These are phyloP conservation scores for Pomatostomus ruficeps DNA, from an alignment of 2,113 vertebrate species.

Conservation along the genomic window DNA sequence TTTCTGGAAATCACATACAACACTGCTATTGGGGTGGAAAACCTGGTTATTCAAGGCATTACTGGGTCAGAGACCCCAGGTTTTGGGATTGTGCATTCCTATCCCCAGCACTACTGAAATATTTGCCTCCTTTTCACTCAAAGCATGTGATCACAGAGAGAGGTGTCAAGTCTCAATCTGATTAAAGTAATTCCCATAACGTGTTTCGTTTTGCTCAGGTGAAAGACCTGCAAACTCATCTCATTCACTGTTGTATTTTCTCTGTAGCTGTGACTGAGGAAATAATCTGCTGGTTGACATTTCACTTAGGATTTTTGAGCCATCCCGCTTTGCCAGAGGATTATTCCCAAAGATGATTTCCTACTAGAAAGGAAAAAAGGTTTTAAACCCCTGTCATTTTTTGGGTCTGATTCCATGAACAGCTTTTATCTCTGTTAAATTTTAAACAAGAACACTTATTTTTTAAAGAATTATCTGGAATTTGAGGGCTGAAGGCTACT, in stretches of 20 bases:
- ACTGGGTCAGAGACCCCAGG: background rate
- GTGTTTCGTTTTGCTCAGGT: background rate
- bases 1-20: background rate
- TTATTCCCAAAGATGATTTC: background rate
- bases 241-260: background rate
- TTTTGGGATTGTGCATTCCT: background rate
- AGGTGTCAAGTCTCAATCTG: background rate
- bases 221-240: background rate
- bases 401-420: background rate
- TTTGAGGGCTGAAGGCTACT: background rate
- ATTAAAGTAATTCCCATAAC: background rate
- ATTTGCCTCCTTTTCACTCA: background rate
- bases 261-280: background rate
- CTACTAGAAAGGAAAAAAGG: background rate
- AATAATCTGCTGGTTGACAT: background rate
- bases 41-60: background rate
- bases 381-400: background rate
- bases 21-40: background rate
- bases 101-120: background rate
- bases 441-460: background rate
- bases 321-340: background rate
- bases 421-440: background rate
- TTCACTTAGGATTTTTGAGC: background rate
- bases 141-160: background rate
- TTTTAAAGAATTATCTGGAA: background rate